Evolutionary conservation across 2,113 vertebrate genomes (phyloP), one percentile per base, ranked within the genome.

Genomic region (Rafetus swinhoei): DNA sequence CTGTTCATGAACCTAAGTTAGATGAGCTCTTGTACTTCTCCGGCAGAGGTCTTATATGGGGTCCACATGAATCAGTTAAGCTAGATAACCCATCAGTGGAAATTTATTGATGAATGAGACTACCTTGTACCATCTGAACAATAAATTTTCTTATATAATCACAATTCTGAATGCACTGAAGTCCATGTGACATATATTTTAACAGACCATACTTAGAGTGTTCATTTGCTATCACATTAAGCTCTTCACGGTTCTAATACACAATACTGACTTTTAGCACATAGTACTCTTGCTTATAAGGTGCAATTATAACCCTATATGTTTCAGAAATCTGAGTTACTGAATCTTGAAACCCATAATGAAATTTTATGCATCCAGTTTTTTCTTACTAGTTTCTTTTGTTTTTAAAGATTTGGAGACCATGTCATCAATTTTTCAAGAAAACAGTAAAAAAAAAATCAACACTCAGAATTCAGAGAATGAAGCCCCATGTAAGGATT

Each of bases 71-170:
- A 93, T 53, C 91, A 95, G 54, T 91, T 97, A 95, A 0, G 0
- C 91, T 96, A 90, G 89, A 85, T 88, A 94, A 94, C 79, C 81
- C 86, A 84, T 60, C 56, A 88, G 76, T 55, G 91, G 81, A 82
- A 89, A 53, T 97, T 97, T 95, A 96, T 91, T 96, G 86, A 96
- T 86, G 85, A 88, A 88, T 94, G 57, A 89, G 91, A 91, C 92
- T 95, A 87, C 85, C 92, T 94, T 90, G 90, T 77, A 89, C 18
- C 69, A 85, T 87, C 81, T 80, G 86, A 91, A 91, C 29, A 91
- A 94, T 89, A 95, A 92, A 90, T 93, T 96, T 93, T 95, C 94
- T 97, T 97, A 97, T 94, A 96, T 96, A 86, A 96, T 95, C 96
- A 97, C 93, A 97, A 94, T 88, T 93, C 25, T 69, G 93, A 90